A percentile compares a stretch with the other conserved stretches of the same genome.
These are phyloP conservation scores for Ammospiza maritima DNA, from an alignment of 2,797 vertebrate species.

Conservation along the genomic window DNA sequence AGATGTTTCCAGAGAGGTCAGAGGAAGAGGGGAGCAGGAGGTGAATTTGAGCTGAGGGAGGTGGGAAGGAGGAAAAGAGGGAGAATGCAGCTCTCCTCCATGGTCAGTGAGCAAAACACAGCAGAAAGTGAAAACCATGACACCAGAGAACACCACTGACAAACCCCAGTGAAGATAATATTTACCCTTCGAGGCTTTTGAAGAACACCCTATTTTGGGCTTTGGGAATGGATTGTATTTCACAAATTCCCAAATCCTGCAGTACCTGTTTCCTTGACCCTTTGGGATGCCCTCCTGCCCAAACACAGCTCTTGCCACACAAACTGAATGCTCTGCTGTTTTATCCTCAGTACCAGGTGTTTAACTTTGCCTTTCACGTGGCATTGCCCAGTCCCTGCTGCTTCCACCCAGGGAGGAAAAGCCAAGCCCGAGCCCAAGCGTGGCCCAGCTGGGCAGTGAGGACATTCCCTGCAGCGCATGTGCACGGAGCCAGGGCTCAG, in stretches of 20 bases:
- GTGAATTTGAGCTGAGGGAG: neutral
- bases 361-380: neutral
- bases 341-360: accelerated
- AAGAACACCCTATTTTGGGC: neutral
- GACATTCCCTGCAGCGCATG: neutral
- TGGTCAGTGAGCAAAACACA: accelerated
- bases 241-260: neutral
- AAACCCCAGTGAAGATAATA: neutral
- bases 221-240: neutral
- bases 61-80: neutral
- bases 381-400: neutral
- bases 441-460: neutral
- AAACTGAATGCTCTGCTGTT: neutral
- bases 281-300: neutral
- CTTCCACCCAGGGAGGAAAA: neutral
- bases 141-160: neutral
- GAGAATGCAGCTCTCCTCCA: neutral
- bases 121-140: neutral
- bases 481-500: accelerated
- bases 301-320: neutral
- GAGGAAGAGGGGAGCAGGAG: neutral
- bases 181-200: neutral
- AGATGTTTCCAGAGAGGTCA: accelerated
- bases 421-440: neutral
- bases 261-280: neutral